These are phyloP conservation scores for Poeciliopsis retropinna DNA, from an alignment of 2,113 vertebrate genomes.

Conservation along the genomic window DNA sequence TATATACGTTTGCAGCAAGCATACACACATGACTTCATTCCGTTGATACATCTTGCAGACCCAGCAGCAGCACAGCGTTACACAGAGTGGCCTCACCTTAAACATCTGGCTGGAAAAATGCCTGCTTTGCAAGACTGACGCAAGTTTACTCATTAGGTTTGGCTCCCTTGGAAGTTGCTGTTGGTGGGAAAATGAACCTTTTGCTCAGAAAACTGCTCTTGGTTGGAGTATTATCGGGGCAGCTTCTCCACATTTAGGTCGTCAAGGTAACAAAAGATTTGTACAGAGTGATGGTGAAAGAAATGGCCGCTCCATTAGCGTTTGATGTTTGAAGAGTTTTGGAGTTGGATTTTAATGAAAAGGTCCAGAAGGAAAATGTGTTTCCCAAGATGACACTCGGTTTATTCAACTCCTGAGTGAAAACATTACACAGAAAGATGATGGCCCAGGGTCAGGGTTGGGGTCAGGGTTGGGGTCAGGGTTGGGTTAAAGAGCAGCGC, in stretches of 20 bases:
- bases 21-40: constrained; percentile 7
- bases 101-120: constrained; percentile 3
- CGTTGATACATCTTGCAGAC: constrained; percentile 15
- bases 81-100: not conserved
- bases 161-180: not conserved
- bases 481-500: no score
- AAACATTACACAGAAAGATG: no score
- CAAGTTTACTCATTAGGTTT: constrained; percentile 4
- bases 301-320: not conserved
- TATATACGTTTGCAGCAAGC: constrained; percentile 2
- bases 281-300: not conserved
- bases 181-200: not conserved
- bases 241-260: not conserved
- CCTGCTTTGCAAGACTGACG: constrained; percentile 23
- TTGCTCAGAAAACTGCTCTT: not conserved
- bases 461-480: no score
- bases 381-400: no score
- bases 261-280: not conserved
- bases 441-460: no score
- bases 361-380: not conserved
- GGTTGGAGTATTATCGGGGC: not conserved
- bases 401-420: no score
- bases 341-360: not conserved
- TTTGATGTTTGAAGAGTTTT: not conserved
- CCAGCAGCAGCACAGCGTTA: constrained; percentile 5